Conservation (phyloP, 2,888 invertebrate genomes). For the Machimus rusticus region DNA sequence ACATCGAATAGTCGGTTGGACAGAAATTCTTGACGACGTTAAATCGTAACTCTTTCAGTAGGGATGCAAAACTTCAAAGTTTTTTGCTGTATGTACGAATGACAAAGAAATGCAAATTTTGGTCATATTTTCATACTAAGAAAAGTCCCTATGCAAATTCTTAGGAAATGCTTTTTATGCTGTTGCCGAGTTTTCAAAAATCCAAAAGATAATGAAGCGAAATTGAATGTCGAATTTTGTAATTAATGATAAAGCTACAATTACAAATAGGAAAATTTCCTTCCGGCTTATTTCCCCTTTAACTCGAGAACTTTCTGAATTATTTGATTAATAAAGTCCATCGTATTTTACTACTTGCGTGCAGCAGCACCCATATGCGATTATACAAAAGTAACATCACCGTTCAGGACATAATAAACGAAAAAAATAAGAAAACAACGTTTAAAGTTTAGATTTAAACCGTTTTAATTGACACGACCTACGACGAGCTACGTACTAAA, state of each 20-base stretch:
- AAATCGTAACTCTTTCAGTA: neutral
- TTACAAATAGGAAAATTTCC: neutral
- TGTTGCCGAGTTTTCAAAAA: neutral
- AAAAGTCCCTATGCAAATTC: constrained; percentile 6
- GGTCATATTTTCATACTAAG: neutral
- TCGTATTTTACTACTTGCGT: neutral
- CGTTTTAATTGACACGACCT: too few species aligned
- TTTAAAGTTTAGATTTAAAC: too few species aligned
- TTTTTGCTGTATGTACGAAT: neutral
- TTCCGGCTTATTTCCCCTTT: neutral
- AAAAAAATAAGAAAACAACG: too few species aligned
- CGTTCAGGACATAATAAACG: too few species aligned
- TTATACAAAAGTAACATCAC: too few species aligned
- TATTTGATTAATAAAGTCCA: neutral
- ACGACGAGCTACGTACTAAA: too few species aligned
- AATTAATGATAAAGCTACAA: neutral
- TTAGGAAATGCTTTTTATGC: neutral
- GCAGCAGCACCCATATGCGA: too few species aligned
- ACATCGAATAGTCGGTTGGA: neutral
- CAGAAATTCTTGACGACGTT: neutral
- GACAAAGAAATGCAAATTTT: too few species aligned
- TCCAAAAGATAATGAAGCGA: neutral
- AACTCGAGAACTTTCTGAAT: neutral
- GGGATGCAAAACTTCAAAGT: neutral
- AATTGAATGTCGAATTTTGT: constrained; percentile 20